phyloP scores from a whole-genome alignment of 2,113 vertebrate species.

The Gallinago media region DNA sequence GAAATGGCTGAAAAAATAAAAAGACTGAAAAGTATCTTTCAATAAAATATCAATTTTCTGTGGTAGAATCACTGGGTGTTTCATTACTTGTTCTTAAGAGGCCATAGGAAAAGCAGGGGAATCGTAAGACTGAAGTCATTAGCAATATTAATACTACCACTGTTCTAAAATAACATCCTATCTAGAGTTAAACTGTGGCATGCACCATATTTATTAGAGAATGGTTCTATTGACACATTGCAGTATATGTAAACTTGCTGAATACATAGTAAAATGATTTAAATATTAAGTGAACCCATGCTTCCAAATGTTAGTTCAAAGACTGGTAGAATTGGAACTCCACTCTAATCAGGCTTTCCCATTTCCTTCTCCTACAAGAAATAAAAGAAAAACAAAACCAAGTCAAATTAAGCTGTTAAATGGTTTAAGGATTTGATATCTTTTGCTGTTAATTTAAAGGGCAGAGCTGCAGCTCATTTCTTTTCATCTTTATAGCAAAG shows the following conservation, averaged over 20 bases:
- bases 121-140: not conserved
- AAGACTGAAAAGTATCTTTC: not conserved
- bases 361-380: constrained; percentile 31
- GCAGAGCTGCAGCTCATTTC: constrained; percentile 53
- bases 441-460: constrained; percentile 65
- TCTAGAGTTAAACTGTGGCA: not conserved
- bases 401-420: constrained; percentile 71
- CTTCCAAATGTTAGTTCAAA: constrained; percentile 56
- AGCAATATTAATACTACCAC: not conserved
- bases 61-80: not conserved
- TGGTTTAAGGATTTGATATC: constrained; percentile 56
- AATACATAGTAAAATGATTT: constrained; percentile 33
- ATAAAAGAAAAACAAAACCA: constrained; percentile 57
- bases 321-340: constrained; percentile 15
- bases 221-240: not conserved
- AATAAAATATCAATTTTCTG: not conserved
- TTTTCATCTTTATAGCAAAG: constrained; percentile 66
- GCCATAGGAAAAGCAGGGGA: not conserved
- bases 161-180: not conserved
- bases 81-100: not conserved
- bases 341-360: not conserved
- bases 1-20: not conserved
- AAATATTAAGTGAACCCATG: constrained; percentile 30
- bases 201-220: not conserved
- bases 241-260: not conserved